Evolutionary conservation across 2,113 vertebrate species (phyloP).

Genomic region (Chinchilla lanigera): DNA sequence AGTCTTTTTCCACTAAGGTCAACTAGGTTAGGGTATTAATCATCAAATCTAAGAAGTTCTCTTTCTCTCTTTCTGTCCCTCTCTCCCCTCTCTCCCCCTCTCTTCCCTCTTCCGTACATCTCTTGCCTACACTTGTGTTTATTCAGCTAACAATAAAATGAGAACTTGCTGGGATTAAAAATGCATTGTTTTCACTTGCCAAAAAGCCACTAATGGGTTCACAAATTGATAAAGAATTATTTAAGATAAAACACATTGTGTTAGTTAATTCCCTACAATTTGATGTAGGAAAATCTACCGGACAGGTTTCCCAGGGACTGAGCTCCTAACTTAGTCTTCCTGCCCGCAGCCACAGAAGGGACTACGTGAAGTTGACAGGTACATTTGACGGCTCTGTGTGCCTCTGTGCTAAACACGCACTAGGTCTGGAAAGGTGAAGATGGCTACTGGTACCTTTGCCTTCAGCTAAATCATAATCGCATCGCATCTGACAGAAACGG

Average conservation of each 20-base stretch:
- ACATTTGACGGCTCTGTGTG: background rate
- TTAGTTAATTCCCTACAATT: slow-evolving; percentile 12
- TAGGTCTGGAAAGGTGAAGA: background rate
- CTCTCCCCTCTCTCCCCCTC: fast-evolving
- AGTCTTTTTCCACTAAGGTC: slow-evolving; percentile 53
- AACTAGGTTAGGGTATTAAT: slow-evolving; percentile 52
- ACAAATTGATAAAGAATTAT: background rate
- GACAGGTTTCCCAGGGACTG: background rate
- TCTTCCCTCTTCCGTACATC: too few relatives aligned
- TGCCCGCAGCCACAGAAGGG: background rate
- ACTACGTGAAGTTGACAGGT: background rate
- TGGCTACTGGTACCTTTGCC: background rate
- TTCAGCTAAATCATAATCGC: background rate
- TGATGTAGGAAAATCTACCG: background rate
- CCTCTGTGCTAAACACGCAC: background rate
- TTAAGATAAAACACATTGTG: slow-evolving; percentile 15
- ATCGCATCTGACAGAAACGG: background rate
- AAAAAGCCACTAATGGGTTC: background rate
- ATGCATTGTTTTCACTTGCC: background rate
- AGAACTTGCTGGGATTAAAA: background rate
- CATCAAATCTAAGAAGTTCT: background rate
- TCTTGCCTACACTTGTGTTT: background rate
- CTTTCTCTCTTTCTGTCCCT: background rate
- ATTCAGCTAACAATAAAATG: background rate
- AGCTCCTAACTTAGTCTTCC: background rate